Conservation (phyloP, 1,140 invertebrate species). For the Drosophila novamexicana region DNA sequence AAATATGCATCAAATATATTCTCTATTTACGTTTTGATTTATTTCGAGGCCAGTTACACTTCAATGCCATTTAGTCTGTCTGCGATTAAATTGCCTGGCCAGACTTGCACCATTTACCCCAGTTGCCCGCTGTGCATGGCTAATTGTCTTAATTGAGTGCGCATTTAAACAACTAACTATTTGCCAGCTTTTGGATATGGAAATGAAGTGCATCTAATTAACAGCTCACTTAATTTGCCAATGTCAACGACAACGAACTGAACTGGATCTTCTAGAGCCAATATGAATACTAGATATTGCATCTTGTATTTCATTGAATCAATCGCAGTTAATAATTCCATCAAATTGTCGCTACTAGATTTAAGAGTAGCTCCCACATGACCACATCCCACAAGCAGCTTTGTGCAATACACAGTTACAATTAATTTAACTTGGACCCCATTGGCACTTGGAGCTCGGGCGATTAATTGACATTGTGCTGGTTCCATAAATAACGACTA, state of each 20-base stretch:
- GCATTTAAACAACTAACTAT: conserved; percentile 20
- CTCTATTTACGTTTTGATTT: neutral
- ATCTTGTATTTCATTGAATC: neutral
- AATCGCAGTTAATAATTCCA: conserved; percentile 42
- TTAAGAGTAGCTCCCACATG: conserved; percentile 27
- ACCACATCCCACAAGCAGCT: conserved; percentile 27
- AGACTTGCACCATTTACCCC: conserved; percentile 34
- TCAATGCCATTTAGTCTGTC: conserved; percentile 50
- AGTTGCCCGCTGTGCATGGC: conserved; percentile 19
- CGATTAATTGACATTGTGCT: conserved; percentile 76
- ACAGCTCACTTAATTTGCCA: conserved; percentile 38
- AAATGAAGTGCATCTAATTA: conserved; percentile 73
- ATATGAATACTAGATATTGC: too few relatives aligned
- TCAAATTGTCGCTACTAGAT: conserved; percentile 43
- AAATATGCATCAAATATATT: neutral
- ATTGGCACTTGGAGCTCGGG: conserved; percentile 31
- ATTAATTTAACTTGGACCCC: conserved; percentile 39
- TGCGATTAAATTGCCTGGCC: conserved; percentile 60
- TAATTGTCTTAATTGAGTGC: conserved; percentile 70
- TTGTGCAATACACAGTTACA: conserved; percentile 17
- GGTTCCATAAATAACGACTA: conserved; percentile 60
- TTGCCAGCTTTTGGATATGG: conserved; percentile 35
- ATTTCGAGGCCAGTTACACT: conserved; percentile 15
- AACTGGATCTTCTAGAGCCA: neutral
- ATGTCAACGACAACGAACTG: conserved; percentile 31